Evolutionary conservation across 2,888 invertebrate species (phyloP), one percentile per base, ranked within the genome.

Genomic region (Polia nebulosa): DNA sequence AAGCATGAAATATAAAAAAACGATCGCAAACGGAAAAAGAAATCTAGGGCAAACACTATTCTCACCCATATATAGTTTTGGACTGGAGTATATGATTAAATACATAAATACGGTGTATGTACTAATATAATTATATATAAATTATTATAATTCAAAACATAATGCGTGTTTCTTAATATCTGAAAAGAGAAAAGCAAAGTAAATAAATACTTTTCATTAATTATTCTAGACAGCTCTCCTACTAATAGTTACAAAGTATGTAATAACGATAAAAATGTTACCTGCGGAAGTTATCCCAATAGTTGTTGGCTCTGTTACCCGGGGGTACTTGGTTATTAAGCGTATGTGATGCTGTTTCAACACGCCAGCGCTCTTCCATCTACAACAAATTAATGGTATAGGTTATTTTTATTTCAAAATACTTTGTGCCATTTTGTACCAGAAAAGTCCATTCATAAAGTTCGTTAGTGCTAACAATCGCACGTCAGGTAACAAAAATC

Each of bases 231-330:
- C 8, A 56, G 45, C 41, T 56, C 7, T 51, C 29, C 7, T 11
- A 41, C 17, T 45, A 51, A 60, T 63, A 39, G 22, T 29, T 56
- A 59, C 7, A 22, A 44, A 45, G 7, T 47, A 29, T 0, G 13
- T 11, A 56, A 36, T 41, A 55, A 8, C 66, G 7, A 60, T 61
- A 68, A 62, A 61, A 62, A 61, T 52, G 64, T 64, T 97, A 98
- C 98, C 98, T 98, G 95, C 98, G 96, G 92, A 99, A 98, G 94
- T 99, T 98, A 90, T 99, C 98, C 98, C 98, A 98, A 93, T 98
- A 99, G 94, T 99, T 99, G 92, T 99, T 99, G 65, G 98, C 98
- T 79, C 98, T 96, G 92, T 98, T 98, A 34, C 98, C 98, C 41
- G 98, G 98, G 45, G 98, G 97, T 62, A 98, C 98, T 95, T 98